Evolutionary conservation across 1,140 invertebrate species (phyloP).

Genomic region (Lithobius niger): DNA sequence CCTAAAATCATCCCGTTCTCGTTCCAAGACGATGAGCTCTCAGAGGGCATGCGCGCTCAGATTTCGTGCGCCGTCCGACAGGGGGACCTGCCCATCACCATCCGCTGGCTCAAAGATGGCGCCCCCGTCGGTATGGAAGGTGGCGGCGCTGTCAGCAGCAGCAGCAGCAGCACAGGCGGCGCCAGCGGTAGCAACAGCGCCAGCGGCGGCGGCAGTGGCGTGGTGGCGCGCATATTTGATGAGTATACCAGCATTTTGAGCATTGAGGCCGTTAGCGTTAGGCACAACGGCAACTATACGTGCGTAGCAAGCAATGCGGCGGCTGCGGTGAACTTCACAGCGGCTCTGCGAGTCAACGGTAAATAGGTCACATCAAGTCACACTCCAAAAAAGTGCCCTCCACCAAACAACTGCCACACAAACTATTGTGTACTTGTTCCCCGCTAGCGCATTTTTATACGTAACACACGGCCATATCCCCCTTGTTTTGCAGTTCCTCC

Average conservation of each 20-base stretch:
- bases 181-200: neutral
- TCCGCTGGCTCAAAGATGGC: conserved; percentile 21
- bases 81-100: conserved; percentile 23
- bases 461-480: conserved; percentile 4
- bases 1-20: conserved; percentile 21
- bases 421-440: neutral
- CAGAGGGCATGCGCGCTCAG: conserved; percentile 51
- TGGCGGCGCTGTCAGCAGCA: neutral
- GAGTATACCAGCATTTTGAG: conserved; percentile 77
- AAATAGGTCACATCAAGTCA: conserved; percentile 5
- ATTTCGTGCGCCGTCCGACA: conserved; percentile 44
- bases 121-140: conserved; percentile 31
- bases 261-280: conserved; percentile 67
- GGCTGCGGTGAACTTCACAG: conserved; percentile 28
- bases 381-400: neutral
- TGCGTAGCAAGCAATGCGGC: conserved; percentile 55
- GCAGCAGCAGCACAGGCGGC: neutral
- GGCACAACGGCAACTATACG: conserved; percentile 76
- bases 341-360: conserved; percentile 32
- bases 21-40: conserved; percentile 23
- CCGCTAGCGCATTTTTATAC: conserved; percentile 1
- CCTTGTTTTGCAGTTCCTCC: conserved; percentile 18
- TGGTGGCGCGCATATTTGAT: conserved; percentile 51
- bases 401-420: neutral
- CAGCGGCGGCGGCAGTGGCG: conserved; percentile 27